Evolutionary conservation across 2,113 vertebrate genomes (phyloP).

Genomic region (Tylochromis polylepis): DNA sequence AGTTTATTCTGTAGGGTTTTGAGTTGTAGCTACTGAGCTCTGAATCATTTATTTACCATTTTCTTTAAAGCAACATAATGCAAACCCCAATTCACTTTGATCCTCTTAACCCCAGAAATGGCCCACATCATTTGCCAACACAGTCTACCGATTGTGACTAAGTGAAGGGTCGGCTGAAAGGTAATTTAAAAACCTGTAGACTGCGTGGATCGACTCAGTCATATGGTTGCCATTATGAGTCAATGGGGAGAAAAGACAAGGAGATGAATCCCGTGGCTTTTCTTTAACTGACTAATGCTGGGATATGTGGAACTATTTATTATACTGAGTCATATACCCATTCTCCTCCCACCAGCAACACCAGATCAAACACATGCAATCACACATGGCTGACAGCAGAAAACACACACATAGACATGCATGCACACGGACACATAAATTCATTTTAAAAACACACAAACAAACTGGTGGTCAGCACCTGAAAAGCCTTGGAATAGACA

Average conservation of each 20-base stretch:
- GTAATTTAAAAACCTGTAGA: background rate
- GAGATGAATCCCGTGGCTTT: constrained; percentile 1
- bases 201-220: background rate
- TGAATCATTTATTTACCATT: background rate
- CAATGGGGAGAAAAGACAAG: background rate
- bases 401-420: background rate
- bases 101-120: background rate
- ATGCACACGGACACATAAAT: background rate
- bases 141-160: background rate
- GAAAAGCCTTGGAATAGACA: background rate
- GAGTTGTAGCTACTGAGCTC: background rate
- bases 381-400: background rate
- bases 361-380: background rate
- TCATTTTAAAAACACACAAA: constrained; percentile 2
- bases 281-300: constrained; percentile 34
- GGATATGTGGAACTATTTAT: constrained; percentile 40
- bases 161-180: background rate
- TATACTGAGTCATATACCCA: constrained; percentile 39
- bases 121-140: background rate
- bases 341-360: constrained; percentile 28
- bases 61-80: background rate
- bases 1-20: background rate
- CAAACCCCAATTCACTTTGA: background rate
- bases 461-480: background rate
- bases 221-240: constrained; percentile 8